phyloP scores from a whole-genome alignment of 2,797 vertebrate genomes.

The Galagoides demidoff region DNA sequence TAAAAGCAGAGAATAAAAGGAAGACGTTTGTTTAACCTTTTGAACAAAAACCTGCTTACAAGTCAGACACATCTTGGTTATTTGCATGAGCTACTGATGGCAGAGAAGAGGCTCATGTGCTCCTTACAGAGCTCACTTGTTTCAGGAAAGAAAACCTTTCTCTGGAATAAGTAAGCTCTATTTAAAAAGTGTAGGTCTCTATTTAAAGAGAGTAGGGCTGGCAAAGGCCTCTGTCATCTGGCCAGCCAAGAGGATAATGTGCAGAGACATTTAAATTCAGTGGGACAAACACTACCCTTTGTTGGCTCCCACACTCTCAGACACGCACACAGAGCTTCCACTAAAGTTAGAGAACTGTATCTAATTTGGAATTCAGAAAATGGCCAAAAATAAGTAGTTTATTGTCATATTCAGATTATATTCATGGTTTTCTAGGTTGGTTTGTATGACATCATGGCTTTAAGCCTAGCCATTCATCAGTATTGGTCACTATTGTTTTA shows the following conservation, averaged over 20 bases:
- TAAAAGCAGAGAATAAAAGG: constrained; percentile 38
- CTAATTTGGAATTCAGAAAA: constrained; percentile 76
- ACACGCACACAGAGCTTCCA: constrained; percentile 65
- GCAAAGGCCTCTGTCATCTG: constrained; percentile 68
- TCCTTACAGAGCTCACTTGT: constrained; percentile 32
- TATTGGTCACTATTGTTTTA: constrained; percentile 15
- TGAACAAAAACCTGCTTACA: constrained; percentile 45
- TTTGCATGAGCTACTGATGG: background rate
- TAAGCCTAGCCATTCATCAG: constrained; percentile 51
- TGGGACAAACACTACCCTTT: constrained; percentile 69
- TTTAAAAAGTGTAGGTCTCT: constrained; percentile 68
- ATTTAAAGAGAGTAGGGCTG: constrained; percentile 67
- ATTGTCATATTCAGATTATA: constrained; percentile 71
- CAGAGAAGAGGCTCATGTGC: background rate
- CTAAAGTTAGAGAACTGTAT: constrained; percentile 62
- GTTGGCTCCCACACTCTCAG: constrained; percentile 48
- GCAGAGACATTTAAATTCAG: constrained; percentile 73
- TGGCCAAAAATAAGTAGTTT: constrained; percentile 66
- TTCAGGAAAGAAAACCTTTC: constrained; percentile 61
- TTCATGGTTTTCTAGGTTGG: constrained; percentile 59
- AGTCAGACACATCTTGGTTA: background rate
- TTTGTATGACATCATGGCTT: constrained; percentile 58
- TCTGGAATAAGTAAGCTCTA: constrained; percentile 62
- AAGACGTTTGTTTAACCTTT: constrained; percentile 59
- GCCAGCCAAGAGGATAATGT: constrained; percentile 64